Percentiles rank a stretch among this genome's conserved stretches.
phyloP scores from a whole-genome alignment of 2,888 invertebrate species.

The Euzophera pinguis region DNA sequence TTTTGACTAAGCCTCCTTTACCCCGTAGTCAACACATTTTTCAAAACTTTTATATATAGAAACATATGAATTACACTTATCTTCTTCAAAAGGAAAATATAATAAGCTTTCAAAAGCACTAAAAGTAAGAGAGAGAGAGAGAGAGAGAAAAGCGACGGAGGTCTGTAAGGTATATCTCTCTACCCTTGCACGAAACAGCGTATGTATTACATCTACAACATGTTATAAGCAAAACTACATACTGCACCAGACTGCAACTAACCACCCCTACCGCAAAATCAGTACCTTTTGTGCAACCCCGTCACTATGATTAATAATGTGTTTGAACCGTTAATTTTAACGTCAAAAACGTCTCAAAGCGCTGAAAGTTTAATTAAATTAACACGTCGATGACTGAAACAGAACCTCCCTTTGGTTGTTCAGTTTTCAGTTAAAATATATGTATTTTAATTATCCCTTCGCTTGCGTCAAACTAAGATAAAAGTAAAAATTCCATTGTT shows the following conservation, averaged over 20 bases:
- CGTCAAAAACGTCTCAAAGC: slow-evolving; percentile 21
- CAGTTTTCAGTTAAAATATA: not conserved
- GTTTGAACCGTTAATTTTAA: slow-evolving; percentile 58
- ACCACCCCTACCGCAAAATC: slow-evolving; percentile 15
- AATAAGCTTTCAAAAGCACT: too few species aligned
- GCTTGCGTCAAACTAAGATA: too few species aligned
- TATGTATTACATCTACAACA: not conserved
- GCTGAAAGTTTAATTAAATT: slow-evolving; percentile 50
- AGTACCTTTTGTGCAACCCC: slow-evolving; percentile 53
- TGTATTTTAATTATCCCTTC: not conserved
- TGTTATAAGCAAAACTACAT: not conserved
- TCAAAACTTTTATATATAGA: too few species aligned
- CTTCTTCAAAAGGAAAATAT: too few species aligned
- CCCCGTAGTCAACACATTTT: too few species aligned
- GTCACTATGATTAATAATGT: slow-evolving; percentile 70
- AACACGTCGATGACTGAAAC: slow-evolving; percentile 30
- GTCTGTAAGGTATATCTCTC: too few species aligned
- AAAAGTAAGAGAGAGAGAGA: too few species aligned
- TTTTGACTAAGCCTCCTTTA: too few species aligned
- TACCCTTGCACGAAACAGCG: too few species aligned
- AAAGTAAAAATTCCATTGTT: too few species aligned
- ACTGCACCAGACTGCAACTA: not conserved
- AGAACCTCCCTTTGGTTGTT: slow-evolving; percentile 34
- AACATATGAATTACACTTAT: too few species aligned
- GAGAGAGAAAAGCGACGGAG: too few species aligned